Evolutionary conservation across 2,797 vertebrate genomes (phyloP).

Genomic region (Hyperoplus lanceolatus): DNA sequence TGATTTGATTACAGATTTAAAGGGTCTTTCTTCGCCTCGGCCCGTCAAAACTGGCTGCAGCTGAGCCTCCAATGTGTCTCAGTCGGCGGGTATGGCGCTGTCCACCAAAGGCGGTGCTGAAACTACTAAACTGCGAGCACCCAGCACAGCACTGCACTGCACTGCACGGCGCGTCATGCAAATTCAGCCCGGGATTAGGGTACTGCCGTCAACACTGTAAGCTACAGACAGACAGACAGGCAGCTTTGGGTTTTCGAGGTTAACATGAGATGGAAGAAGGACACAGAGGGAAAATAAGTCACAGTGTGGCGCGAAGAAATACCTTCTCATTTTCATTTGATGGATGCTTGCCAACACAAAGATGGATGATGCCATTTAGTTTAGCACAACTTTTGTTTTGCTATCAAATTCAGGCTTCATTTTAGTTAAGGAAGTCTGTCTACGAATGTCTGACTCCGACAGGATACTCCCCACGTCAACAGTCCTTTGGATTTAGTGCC

Average conservation of each 20-base stretch:
- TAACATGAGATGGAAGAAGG: conserved; percentile 40
- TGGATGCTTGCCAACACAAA: background rate
- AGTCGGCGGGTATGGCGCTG: conserved; percentile 60
- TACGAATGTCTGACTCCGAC: conserved; percentile 26
- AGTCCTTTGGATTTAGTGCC: conserved; percentile 35
- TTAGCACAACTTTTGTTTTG: conserved; percentile 4
- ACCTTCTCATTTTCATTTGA: conserved; percentile 16
- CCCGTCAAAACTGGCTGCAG: conserved; percentile 48
- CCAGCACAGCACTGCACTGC: conserved; percentile 15
- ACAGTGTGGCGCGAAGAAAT: background rate
- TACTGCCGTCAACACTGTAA: conserved; percentile 48
- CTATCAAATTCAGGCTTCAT: conserved; percentile 13
- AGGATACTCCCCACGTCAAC: conserved; percentile 26
- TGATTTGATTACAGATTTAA: conserved; percentile 67
- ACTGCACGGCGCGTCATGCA: conserved; percentile 56
- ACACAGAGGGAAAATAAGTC: conserved; percentile 34
- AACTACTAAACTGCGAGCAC: conserved; percentile 57
- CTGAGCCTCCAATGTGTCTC: conserved; percentile 38
- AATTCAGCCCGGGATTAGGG: conserved; percentile 63
- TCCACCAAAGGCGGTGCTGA: conserved; percentile 70
- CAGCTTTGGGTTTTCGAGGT: conserved; percentile 45
- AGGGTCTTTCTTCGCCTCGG: conserved; percentile 56
- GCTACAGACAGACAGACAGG: conserved; percentile 43
- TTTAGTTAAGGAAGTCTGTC: conserved; percentile 26
- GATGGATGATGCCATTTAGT: background rate